Base-by-base conservation (phyloP, 2,113 vertebrate species). In the Xiphias gladius region DNA sequence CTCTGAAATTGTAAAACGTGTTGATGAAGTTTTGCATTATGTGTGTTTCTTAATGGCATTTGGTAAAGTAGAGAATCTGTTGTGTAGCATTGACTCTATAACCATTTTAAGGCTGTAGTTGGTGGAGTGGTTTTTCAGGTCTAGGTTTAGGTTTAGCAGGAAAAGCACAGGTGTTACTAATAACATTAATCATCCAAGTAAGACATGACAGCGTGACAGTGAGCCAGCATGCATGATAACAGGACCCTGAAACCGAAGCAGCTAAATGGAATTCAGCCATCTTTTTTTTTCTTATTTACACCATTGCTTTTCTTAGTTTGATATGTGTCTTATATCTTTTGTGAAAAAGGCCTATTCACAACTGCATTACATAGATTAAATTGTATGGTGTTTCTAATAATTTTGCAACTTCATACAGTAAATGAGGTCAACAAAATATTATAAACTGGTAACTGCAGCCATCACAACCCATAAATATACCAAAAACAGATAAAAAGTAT, bases 41-140 rank as follows among this genome's bases (percentile, higher is more conserved):
- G 26, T 35, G 17, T 26, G 62, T 65, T 76, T 41, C n/a, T 20
- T n/a, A n/a, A n/a, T n/a, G 26, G 30, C 43, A 52, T 50, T 75
- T 32, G 10, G 24, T 46, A 7, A 26, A n/a, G n/a, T 35, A 6
- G n/a, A 67, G 22, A 32, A 26, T 55, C 14, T 61, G 14, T 66
- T 43, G 32, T 35, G 43, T 26, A 32, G 22, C 7, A 17, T 67
- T 6, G 52, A 9, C 13, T 30, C 20, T 19, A 28, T 39, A 12
- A 24, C 64, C 0, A 10, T 58, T 50, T 63, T 20, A 14, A 64
- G 26, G 26, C 13, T 46, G 22, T 52, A 26, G 28, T 19, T 59
- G 7, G 30, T 9, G 26, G 14, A 11, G 41, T 5, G 35, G 59
- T 65, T n/a, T 2, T 12, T 46, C 43, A 46, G 5, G 5, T 46